These are phyloP conservation scores for Cyanoramphus novaezelandiae DNA, from an alignment of 2,113 vertebrate genomes.

Conservation along the genomic window DNA sequence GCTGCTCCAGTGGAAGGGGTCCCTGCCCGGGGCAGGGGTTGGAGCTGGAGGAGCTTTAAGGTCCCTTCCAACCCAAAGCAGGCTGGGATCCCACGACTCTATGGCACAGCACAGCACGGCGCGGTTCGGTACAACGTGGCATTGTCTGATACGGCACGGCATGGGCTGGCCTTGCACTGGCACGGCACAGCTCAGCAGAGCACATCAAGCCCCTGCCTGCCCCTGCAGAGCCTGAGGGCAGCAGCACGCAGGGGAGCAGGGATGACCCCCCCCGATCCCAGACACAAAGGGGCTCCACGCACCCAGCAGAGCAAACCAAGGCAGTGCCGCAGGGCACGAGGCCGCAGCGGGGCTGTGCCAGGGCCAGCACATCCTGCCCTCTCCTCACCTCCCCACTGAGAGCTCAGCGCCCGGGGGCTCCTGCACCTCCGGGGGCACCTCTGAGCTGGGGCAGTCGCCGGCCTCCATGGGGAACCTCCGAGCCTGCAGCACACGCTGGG, in stretches of 20 bases:
- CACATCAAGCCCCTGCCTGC: background rate
- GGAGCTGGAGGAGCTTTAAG: too few relatives aligned
- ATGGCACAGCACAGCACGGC: too few relatives aligned
- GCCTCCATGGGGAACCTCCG: slow-evolving; percentile 75
- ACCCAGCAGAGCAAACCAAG: background rate
- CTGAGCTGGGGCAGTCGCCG: slow-evolving; percentile 70
- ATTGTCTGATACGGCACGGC: too few relatives aligned
- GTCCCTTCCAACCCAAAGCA: too few relatives aligned
- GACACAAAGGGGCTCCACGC: background rate
- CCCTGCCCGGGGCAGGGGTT: too few relatives aligned
- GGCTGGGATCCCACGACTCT: too few relatives aligned
- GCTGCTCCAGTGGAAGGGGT: too few relatives aligned
- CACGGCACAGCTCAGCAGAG: background rate
- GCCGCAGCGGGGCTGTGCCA: rapidly evolving
- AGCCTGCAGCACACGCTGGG: slow-evolving; percentile 45
- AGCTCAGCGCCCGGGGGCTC: background rate
- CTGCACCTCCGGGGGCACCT: slow-evolving; percentile 12
- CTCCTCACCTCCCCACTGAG: background rate
- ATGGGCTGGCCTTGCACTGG: rapidly evolving
- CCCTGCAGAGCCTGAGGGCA: too few relatives aligned
- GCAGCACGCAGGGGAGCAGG: too few relatives aligned
- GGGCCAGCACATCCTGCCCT: background rate
- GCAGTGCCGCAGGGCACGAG: background rate
- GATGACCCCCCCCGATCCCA: background rate
- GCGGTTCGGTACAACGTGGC: rapidly evolving